phyloP scores from a whole-genome alignment of 1,140 invertebrate genomes.

The Calliopsis andreniformis region DNA sequence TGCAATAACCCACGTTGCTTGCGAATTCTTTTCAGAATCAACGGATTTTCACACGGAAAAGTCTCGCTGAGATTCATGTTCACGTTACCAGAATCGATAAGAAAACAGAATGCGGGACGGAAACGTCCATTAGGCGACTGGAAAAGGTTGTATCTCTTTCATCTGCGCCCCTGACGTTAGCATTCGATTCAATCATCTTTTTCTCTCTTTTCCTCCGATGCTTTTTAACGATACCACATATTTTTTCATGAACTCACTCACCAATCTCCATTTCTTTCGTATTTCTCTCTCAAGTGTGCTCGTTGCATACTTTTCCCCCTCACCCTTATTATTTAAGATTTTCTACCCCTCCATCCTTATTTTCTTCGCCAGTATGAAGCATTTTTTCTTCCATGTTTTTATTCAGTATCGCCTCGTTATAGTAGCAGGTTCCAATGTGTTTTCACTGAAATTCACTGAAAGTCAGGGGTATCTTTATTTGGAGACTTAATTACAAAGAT shows the following conservation, averaged over 20 bases:
- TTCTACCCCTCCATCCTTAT: too few relatives aligned
- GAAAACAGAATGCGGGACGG: background rate
- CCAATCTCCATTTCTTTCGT: background rate
- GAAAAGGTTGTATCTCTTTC: background rate
- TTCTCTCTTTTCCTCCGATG: background rate
- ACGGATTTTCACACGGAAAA: background rate
- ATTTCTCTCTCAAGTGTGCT: background rate
- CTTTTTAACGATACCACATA: constrained; percentile 14
- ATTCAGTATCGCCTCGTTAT: too few relatives aligned
- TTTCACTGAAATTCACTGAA: too few relatives aligned
- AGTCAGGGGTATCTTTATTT: too few relatives aligned
- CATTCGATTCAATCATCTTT: background rate
- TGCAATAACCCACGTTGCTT: too few relatives aligned
- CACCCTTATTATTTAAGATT: too few relatives aligned
- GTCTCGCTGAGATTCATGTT: background rate
- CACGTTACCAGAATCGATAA: background rate
- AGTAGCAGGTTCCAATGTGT: too few relatives aligned
- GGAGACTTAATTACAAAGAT: too few relatives aligned
- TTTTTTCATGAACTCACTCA: background rate
- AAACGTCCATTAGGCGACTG: constrained; percentile 25
- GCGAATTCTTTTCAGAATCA: background rate
- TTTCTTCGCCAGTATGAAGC: too few relatives aligned
- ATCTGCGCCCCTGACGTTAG: background rate
- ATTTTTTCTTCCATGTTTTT: too few relatives aligned
- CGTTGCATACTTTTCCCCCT: background rate